A percentile compares a stretch with the other conserved stretches of the same genome.
phyloP scores from a whole-genome alignment of 2,888 invertebrate species.

The Itoplectis maculator region DNA sequence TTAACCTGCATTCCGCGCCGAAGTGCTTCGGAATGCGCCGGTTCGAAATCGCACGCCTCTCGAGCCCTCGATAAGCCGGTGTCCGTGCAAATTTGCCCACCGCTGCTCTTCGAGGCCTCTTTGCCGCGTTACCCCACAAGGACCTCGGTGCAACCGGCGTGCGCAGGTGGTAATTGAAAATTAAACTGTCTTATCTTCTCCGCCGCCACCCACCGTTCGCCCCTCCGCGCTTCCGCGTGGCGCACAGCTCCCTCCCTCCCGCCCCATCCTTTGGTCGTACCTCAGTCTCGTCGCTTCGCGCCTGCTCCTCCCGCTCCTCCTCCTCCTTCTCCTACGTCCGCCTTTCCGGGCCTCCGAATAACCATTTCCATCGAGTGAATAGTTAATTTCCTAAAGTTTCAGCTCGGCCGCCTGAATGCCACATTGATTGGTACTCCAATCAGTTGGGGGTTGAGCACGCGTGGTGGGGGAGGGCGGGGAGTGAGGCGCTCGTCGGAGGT shows the following conservation, averaged over 20 bases:
- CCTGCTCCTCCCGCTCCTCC: constrained; percentile 28
- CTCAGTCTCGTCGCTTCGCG: constrained; percentile 60
- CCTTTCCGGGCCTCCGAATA: constrained; percentile 81
- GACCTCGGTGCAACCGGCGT: constrained; percentile 5
- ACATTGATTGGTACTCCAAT: constrained; percentile 84
- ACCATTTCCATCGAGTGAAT: constrained; percentile 83
- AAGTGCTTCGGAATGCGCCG: constrained; percentile 41
- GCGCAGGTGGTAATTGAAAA: constrained; percentile 79
- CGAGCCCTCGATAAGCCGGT: constrained; percentile 28
- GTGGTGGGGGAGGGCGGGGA: no score
- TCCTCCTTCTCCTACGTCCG: constrained; percentile 67
- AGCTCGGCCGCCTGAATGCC: constrained; percentile 82
- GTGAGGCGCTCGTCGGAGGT: constrained; percentile 62
- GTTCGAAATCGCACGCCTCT: constrained; percentile 40
- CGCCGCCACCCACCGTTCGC: constrained; percentile 68
- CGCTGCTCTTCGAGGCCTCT: neutral
- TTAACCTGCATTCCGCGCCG: constrained; percentile 58
- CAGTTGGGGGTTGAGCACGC: constrained; percentile 78
- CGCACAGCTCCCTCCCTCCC: neutral
- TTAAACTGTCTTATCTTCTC: constrained; percentile 82
- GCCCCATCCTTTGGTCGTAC: neutral
- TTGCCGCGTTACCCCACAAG: constrained; percentile 1
- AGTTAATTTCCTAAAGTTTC: constrained; percentile 84
- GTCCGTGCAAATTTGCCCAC: constrained; percentile 35
- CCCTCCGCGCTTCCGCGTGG: constrained; percentile 22